Conservation (phyloP, 2,797 vertebrate genomes). For the Cetoscarus ocellatus region DNA sequence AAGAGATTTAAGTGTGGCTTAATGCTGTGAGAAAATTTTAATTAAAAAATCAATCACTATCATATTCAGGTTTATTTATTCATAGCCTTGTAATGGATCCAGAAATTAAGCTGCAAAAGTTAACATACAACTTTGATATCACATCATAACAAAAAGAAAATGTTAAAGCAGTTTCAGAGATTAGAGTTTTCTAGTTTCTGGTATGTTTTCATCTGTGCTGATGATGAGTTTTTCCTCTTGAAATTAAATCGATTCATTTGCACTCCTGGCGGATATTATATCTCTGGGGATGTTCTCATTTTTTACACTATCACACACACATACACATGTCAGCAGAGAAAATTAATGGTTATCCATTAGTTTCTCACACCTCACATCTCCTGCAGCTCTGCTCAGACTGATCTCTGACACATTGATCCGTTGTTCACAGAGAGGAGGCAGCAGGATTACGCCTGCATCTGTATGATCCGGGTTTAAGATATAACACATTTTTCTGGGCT, state of each 20-base stretch:
- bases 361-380: conserved; percentile 32
- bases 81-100: neutral
- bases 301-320: neutral
- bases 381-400: conserved; percentile 23
- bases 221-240: neutral
- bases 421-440: conserved; percentile 13
- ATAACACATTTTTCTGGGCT: conserved; percentile 6
- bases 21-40: no score
- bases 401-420: conserved; percentile 21
- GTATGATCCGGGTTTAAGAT: conserved; percentile 24
- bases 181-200: neutral
- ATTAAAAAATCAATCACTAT: neutral
- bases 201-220: neutral
- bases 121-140: neutral
- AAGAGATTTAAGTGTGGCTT: no score
- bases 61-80: neutral
- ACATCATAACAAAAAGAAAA: neutral
- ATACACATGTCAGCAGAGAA: neutral
- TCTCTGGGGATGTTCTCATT: conserved; percentile 4
- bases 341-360: conserved; percentile 1
- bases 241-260: neutral
- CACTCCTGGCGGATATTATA: neutral
- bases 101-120: neutral
- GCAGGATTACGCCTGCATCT: conserved; percentile 25
- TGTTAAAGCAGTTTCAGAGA: neutral